Base-by-base conservation (phyloP, 1,140 invertebrate genomes). In the Monomorium pharaonis region DNA sequence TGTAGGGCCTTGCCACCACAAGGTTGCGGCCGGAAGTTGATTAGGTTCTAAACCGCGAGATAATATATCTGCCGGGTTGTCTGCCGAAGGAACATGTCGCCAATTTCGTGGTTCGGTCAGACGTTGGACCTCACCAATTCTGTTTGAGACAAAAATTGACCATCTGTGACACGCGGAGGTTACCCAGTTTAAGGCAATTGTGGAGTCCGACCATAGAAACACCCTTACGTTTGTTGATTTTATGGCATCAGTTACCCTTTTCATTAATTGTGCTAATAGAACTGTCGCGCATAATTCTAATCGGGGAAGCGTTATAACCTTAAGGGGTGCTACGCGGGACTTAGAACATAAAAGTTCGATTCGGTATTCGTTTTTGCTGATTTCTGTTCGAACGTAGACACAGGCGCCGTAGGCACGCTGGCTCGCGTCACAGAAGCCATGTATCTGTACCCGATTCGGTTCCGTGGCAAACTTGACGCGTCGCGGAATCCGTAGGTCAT, bases 201-300 rank as follows among this genome's bases (percentile, higher is more conserved):
- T 54, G 0, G n/a, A 54, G 2, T 54, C 51, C 9, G 51, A 54
- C n/a, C 7, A 54, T 6, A 51, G n/a, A 2, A 54, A 54, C 0
- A 54, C 21, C 6, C 2, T 5, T 1, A n/a, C 21, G 51, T 21
- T 18, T 7, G 51, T n/a, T n/a, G n/a, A n/a, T n/a, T n/a, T n/a
- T n/a, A 54, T 9, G 21, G 5, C n/a, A 4, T 51, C 49, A 5
- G 18, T 3, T 3, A 93, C 72, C n/a, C 30, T 74, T 9, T 42
- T 18, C 0, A 91, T n/a, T 7, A 92, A 49, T 16, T 80, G 54
- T 0, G 88, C 88, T 1, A 92, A 83, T 9, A 95, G 24, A 10
- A 92, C 16, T 0, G 94, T 93, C 7, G 88, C 95, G 12, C 77
- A 90, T 9, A 91, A 51, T 56, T 92, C 89, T 7, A 93, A 69